A percentile compares a stretch with the other conserved stretches of the same genome.
Conservation (phyloP, 2,888 invertebrate genomes). For the Macrophya alboannulata region DNA sequence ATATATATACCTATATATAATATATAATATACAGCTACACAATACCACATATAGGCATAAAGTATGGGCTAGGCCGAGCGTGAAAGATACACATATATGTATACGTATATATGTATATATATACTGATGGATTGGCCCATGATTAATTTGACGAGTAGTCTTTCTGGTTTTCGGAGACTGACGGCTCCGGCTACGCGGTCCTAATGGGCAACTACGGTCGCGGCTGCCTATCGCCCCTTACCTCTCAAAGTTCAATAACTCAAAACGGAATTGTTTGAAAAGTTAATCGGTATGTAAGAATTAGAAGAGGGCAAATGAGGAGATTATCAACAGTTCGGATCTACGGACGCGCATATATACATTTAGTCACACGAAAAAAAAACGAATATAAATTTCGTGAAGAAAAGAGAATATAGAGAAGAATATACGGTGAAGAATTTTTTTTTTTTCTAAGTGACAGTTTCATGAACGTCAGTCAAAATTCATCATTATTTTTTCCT, state of each 20-base stretch:
- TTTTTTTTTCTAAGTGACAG: too few relatives aligned
- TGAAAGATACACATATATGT: constrained; percentile 29
- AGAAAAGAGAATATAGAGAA: too few relatives aligned
- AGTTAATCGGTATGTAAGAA: constrained; percentile 69
- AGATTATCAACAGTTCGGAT: constrained; percentile 53
- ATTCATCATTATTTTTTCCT: too few relatives aligned
- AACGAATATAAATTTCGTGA: too few relatives aligned
- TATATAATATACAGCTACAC: not conserved
- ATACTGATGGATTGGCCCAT: constrained; percentile 80
- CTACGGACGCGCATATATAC: not conserved
- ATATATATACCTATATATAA: not conserved
- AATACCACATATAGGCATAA: not conserved
- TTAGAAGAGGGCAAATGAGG: constrained; percentile 56
- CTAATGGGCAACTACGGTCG: constrained; percentile 71
- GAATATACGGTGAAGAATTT: too few relatives aligned
- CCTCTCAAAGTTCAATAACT: constrained; percentile 54
- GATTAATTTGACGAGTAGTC: constrained; percentile 81
- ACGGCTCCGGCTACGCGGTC: constrained; percentile 67
- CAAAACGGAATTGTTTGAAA: constrained; percentile 68
- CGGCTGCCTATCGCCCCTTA: constrained; percentile 56
- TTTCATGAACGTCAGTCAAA: too few relatives aligned
- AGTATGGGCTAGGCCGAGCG: constrained; percentile 34
- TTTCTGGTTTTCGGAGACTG: constrained; percentile 78
- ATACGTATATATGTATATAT: constrained; percentile 48
- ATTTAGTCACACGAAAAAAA: too few relatives aligned